A percentile compares a stretch with the other conserved stretches of the same genome.
phyloP scores from a whole-genome alignment of 2,888 invertebrate genomes.

The Pristionchus entomophagus region DNA sequence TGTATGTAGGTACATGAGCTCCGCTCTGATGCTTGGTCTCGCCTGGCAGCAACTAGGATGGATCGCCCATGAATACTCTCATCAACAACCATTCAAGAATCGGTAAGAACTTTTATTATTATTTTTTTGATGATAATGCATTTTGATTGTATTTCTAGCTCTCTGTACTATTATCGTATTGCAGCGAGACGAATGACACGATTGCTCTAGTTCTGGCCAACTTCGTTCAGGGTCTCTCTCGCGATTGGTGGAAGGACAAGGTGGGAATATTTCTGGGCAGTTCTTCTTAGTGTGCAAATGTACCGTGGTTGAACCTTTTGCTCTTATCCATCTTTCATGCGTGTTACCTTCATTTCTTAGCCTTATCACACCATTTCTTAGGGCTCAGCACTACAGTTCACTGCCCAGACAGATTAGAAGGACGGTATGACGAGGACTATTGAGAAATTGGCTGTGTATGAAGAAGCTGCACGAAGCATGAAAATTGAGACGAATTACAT shows the following conservation, averaged over 20 bases:
- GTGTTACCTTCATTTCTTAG: neutral
- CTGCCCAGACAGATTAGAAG: neutral
- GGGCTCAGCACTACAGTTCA: neutral
- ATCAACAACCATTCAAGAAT: conserved; percentile 71
- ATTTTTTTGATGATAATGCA: neutral
- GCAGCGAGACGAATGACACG: conserved; percentile 58
- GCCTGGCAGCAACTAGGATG: conserved; percentile 75
- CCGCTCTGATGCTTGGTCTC: conserved; percentile 68
- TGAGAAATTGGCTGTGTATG: neutral
- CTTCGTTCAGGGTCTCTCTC: conserved; percentile 71
- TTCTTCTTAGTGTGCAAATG: neutral
- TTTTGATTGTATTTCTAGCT: neutral
- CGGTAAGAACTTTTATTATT: conserved; percentile 45
- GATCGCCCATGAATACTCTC: conserved; percentile 71
- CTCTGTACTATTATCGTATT: neutral
- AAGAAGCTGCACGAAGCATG: no score
- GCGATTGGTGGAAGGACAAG: conserved; percentile 76
- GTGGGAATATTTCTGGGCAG: neutral
- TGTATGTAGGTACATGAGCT: conserved; percentile 60
- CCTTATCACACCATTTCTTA: neutral
- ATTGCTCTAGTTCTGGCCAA: conserved; percentile 70
- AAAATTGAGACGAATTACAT: no score
- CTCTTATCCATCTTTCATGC: neutral
- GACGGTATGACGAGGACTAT: neutral
- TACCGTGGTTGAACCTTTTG: neutral